A percentile compares a stretch with the other conserved stretches of the same genome.
These are phyloP conservation scores for Ibidorhyncha struthersii DNA, from an alignment of 2,113 vertebrate species.

Conservation along the genomic window DNA sequence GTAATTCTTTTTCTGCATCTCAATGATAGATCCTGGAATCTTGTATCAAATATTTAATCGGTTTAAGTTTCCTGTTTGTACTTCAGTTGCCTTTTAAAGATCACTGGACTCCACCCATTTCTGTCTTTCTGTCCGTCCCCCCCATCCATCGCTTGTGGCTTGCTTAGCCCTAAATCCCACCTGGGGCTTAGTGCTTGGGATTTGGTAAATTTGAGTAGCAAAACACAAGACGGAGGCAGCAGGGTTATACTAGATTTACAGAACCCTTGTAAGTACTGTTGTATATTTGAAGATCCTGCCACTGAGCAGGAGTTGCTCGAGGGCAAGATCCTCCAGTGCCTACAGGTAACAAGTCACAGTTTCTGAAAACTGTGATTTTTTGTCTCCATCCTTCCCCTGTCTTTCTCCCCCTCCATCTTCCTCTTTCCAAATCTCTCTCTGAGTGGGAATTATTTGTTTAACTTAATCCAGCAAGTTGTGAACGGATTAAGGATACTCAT, in stretches of 20 bases:
- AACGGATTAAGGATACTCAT: neutral
- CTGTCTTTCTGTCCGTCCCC: neutral
- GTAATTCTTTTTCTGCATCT: neutral
- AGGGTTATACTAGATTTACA: neutral
- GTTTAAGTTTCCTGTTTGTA: neutral
- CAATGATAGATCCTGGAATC: neutral
- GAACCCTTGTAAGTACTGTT: neutral
- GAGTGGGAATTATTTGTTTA: neutral
- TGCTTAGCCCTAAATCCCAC: neutral
- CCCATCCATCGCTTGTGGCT: neutral
- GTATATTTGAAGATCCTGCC: neutral
- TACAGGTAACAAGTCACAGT: neutral
- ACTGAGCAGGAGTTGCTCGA: neutral
- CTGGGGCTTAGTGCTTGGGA: neutral
- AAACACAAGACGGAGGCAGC: neutral
- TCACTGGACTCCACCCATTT: neutral
- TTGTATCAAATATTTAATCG: neutral
- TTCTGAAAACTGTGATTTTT: neutral
- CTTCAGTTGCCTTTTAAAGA: neutral
- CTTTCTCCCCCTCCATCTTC: neutral
- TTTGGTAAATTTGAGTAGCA: neutral
- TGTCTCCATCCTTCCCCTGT: neutral
- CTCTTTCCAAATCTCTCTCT: neutral
- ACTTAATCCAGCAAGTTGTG: neutral
- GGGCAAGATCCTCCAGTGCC: neutral